A percentile compares a stretch with the other conserved stretches of the same genome.
Conservation (phyloP, 2,113 vertebrate species). For the Pyxicephalus adspersus region DNA sequence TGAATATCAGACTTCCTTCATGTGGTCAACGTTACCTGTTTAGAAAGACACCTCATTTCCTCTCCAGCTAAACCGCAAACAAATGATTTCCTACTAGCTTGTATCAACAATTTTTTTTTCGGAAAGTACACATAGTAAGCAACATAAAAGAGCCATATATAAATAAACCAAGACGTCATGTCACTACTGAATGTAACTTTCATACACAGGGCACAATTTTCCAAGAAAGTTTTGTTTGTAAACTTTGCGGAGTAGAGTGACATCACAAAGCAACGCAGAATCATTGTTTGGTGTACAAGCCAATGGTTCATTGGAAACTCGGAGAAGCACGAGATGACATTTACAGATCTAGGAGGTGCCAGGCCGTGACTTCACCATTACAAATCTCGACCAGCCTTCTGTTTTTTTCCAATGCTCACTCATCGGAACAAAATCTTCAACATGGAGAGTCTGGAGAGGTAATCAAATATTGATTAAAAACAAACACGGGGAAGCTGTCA, state of each 20-base stretch:
- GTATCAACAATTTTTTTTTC: slow-evolving; percentile 23
- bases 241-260: not conserved
- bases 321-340: not conserved
- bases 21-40: not conserved
- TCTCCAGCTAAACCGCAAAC: slow-evolving; percentile 36
- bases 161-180: not conserved
- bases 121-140: not conserved
- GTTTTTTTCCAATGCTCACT: too few species aligned
- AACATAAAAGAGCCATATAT: not conserved
- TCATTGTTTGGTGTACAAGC: not conserved
- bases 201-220: not conserved
- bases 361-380: not conserved
- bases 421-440: not conserved
- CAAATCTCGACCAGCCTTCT: too few species aligned
- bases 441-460: not conserved
- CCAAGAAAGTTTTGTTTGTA: not conserved
- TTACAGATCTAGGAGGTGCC: not conserved
- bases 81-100: slow-evolving; percentile 29
- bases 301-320: not conserved
- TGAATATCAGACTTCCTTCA: slow-evolving; percentile 39
- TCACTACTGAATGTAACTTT: too few species aligned
- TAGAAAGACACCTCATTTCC: slow-evolving; percentile 33
- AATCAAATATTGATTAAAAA: slow-evolving; percentile 52
- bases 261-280: not conserved
- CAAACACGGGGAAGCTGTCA: slow-evolving; percentile 29